A percentile compares a stretch with the other conserved stretches of the same genome.
These are phyloP conservation scores for Chrysina gloriosa DNA, from an alignment of 2,888 invertebrate genomes.

Conservation along the genomic window DNA sequence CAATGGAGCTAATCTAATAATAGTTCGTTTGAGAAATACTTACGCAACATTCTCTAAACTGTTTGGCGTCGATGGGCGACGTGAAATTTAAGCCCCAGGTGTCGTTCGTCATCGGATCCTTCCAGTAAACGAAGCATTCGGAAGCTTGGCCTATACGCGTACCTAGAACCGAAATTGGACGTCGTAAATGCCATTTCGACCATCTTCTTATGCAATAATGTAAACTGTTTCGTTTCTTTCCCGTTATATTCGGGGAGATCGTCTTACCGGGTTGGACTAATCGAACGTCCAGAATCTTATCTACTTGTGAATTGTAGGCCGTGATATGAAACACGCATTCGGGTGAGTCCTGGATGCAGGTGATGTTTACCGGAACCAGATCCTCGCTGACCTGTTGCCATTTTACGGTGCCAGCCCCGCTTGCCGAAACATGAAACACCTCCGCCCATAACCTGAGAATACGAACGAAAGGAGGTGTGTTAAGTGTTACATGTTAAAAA, in stretches of 20 bases:
- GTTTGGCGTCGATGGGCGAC: slow-evolving; percentile 96
- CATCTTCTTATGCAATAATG: background rate
- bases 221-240: background rate
- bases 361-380: slow-evolving; percentile 97
- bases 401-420: slow-evolving; percentile 91
- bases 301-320: slow-evolving; percentile 98
- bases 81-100: slow-evolving; percentile 99
- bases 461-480: too few relatives aligned
- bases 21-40: slow-evolving; percentile 69
- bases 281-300: slow-evolving; percentile 97
- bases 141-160: slow-evolving; percentile 97
- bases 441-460: slow-evolving; percentile 93
- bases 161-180: slow-evolving; percentile 71
- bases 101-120: slow-evolving; percentile 95
- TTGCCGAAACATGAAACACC: slow-evolving; percentile 96
- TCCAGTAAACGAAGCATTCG: slow-evolving; percentile 99
- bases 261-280: slow-evolving; percentile 92
- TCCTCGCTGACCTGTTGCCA: slow-evolving; percentile 99
- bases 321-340: slow-evolving; percentile 98
- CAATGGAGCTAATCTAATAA: background rate
- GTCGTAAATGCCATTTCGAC: background rate
- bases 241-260: background rate
- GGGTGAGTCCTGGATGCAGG: slow-evolving; percentile 96
- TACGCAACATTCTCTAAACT: slow-evolving; percentile 96
- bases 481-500: too few relatives aligned